Evolutionary conservation across 2,113 vertebrate genomes (phyloP).

Genomic region (Cairina moschata): DNA sequence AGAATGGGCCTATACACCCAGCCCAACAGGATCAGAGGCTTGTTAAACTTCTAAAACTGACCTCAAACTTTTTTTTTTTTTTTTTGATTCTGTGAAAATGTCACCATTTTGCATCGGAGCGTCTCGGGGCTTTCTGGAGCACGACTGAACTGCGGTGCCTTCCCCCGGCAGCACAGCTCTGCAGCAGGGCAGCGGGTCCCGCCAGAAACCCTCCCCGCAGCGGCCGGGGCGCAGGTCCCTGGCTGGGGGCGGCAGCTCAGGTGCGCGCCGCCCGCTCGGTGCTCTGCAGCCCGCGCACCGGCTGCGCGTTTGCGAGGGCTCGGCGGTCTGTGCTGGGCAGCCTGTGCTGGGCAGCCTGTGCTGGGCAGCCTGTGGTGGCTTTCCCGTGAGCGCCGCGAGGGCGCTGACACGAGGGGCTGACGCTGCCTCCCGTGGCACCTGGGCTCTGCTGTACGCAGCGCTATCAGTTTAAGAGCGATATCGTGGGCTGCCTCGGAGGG

Average conservation of each 20-base stretch:
- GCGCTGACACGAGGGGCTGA: neutral
- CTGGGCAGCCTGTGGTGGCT: too few relatives aligned
- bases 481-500: constrained; percentile 34
- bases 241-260: neutral
- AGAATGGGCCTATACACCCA: neutral
- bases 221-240: rapidly evolving
- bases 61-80: neutral
- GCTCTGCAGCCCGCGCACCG: neutral
- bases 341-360: too few relatives aligned
- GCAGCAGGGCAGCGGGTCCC: neutral
- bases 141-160: neutral
- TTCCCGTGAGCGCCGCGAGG: constrained; percentile 37
- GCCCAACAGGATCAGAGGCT: neutral
- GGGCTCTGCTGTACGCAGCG: neutral
- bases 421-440: neutral
- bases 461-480: neutral
- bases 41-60: constrained; percentile 13
- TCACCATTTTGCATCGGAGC: neutral
- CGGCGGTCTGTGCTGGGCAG: constrained; percentile 39
- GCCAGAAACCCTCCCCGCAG: neutral
- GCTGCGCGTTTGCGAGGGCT: neutral
- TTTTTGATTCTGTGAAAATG: constrained; percentile 5
- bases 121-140: neutral
- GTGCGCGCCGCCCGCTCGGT: neutral
- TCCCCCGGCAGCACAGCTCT: neutral